Conservation (phyloP, 2,888 invertebrate genomes). For the Micoletzkya japonica region DNA sequence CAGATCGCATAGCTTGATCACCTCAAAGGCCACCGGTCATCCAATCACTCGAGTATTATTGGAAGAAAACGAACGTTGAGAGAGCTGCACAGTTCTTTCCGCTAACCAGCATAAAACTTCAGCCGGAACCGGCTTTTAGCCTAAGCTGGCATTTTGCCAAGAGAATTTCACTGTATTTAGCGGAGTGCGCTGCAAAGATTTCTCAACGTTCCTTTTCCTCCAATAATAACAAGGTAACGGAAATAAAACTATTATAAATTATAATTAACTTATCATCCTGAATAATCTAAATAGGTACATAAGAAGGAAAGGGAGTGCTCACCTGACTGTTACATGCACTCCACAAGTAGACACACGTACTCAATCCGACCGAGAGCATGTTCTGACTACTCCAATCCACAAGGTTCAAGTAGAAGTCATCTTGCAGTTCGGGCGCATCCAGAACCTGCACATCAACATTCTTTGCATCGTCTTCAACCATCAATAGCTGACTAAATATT, state of each 20-base stretch:
- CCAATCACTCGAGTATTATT: not conserved
- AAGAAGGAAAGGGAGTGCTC: too few species aligned
- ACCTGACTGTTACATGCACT: conserved; percentile 94
- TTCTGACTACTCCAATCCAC: conserved; percentile 99
- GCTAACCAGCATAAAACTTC: too few species aligned
- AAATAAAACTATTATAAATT: not conserved
- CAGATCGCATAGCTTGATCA: conserved; percentile 91
- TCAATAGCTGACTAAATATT: not conserved
- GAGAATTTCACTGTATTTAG: too few species aligned
- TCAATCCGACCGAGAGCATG: conserved; percentile 93
- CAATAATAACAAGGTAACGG: too few species aligned
- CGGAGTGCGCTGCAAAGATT: too few species aligned
- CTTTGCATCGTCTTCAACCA: not conserved
- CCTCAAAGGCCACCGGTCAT: conserved; percentile 64
- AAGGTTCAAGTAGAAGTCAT: conserved; percentile 97
- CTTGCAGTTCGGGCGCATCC: conserved; percentile 93
- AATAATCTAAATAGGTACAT: too few species aligned
- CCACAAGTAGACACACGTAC: conserved; percentile 97
- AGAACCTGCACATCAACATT: conserved; percentile 69
- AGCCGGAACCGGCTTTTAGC: too few species aligned
- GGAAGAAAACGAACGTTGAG: too few species aligned
- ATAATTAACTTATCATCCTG: not conserved
- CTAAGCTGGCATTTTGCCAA: too few species aligned
- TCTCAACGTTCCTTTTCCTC: too few species aligned
- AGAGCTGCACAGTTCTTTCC: too few species aligned